phyloP scores from a whole-genome alignment of 2,113 vertebrate genomes.

The Dipodomys ordii region DNA sequence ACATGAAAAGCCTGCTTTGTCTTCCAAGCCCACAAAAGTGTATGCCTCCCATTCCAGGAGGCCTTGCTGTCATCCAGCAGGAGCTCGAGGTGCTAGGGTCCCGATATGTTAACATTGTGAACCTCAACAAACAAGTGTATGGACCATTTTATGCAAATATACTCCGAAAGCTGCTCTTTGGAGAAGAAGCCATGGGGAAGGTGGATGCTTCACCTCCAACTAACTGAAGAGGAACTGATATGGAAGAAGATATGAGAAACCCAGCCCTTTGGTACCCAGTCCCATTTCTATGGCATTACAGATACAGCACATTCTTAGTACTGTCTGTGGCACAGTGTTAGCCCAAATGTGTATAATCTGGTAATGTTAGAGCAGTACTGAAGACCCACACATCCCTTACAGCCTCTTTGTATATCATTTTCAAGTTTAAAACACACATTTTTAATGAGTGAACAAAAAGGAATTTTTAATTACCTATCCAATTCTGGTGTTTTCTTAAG shows the following conservation, averaged over 20 bases:
- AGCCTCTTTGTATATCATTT: slow-evolving; percentile 23
- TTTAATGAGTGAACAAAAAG: slow-evolving; percentile 64
- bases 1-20: slow-evolving; percentile 90
- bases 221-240: slow-evolving; percentile 60
- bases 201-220: slow-evolving; percentile 74
- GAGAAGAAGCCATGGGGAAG: slow-evolving; percentile 74
- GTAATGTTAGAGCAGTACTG: slow-evolving; percentile 25
- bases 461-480: slow-evolving; percentile 73
- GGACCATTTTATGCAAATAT: slow-evolving; percentile 95
- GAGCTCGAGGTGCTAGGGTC: slow-evolving; percentile 90
- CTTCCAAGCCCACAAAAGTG: slow-evolving; percentile 86
- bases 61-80: slow-evolving; percentile 90
- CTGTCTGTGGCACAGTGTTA: neutral
- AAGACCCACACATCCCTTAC: neutral
- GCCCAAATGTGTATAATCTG: neutral
- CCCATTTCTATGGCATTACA: slow-evolving; percentile 42
- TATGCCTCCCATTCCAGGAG: slow-evolving; percentile 90
- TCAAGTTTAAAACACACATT: slow-evolving; percentile 56
- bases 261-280: neutral
- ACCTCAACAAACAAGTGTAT: slow-evolving; percentile 95
- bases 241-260: neutral
- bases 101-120: slow-evolving; percentile 91
- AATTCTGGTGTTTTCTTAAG: slow-evolving; percentile 72
- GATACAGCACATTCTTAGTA: neutral
- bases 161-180: slow-evolving; percentile 93